These are phyloP conservation scores for Tortricodes alternella DNA, from an alignment of 2,888 invertebrate genomes.

Conservation along the genomic window DNA sequence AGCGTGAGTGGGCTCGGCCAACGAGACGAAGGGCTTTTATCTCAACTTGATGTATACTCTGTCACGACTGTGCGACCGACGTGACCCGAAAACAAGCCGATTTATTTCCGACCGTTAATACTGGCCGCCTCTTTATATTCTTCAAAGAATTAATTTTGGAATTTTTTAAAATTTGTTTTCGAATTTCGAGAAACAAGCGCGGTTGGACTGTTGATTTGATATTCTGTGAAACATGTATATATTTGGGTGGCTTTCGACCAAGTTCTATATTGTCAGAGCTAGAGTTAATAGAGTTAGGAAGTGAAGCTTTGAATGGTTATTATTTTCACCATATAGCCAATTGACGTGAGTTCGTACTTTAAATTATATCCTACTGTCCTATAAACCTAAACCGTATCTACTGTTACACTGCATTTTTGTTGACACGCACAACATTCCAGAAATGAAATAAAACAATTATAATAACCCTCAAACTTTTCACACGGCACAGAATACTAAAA, in stretches of 20 bases:
- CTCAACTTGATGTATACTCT: constrained; percentile 72
- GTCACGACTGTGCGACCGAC: constrained; percentile 71
- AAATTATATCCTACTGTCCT: too few species aligned
- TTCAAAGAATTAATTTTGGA: constrained; percentile 15
- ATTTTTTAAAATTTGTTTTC: constrained; percentile 18
- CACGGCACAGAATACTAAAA: not conserved
- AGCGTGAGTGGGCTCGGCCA: constrained; percentile 58
- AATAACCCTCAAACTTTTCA: not conserved
- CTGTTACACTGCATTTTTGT: too few species aligned
- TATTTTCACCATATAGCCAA: too few species aligned
- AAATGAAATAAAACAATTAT: not conserved
- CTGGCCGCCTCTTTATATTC: constrained; percentile 32
- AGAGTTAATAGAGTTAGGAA: too few species aligned
- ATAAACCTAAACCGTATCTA: too few species aligned
- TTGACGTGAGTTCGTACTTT: too few species aligned
- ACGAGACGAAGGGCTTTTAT: constrained; percentile 69
- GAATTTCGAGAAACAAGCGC: not conserved
- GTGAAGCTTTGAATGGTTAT: too few species aligned
- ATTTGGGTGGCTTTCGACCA: too few species aligned
- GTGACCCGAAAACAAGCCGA: constrained; percentile 75
- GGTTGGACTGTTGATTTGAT: not conserved
- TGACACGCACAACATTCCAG: too few species aligned
- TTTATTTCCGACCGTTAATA: constrained; percentile 56
- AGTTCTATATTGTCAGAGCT: too few species aligned
- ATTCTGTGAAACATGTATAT: not conserved